These are phyloP conservation scores for Bradypus variegatus DNA, from an alignment of 2,797 vertebrate species.

Conservation along the genomic window DNA sequence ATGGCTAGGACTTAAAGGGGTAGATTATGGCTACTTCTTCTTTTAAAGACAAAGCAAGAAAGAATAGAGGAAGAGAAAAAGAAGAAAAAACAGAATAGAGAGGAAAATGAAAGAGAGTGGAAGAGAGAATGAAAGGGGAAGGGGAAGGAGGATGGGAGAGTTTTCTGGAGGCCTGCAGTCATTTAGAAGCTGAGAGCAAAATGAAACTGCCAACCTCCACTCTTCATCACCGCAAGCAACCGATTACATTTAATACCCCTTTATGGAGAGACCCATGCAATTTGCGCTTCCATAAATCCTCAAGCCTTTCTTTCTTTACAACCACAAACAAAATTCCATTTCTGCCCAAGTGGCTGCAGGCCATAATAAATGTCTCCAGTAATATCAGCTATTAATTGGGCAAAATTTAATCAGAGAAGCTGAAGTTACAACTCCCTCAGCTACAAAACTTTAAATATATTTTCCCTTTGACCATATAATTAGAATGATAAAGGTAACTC, in stretches of 20 bases:
- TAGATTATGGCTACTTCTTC: not conserved
- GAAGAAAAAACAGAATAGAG: not conserved
- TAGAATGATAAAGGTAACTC: not conserved
- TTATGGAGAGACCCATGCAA: not conserved
- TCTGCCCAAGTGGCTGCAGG: not conserved
- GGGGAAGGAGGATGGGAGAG: too few species aligned
- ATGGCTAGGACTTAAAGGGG: not conserved
- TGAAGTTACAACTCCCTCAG: not conserved
- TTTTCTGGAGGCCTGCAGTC: not conserved
- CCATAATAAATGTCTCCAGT: not conserved
- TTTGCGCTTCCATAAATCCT: not conserved
- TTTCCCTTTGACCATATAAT: not conserved
- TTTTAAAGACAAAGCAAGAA: not conserved
- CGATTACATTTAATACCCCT: too few species aligned
- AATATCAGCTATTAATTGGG: not conserved
- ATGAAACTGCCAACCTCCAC: fast-evolving
- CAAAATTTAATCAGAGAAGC: constrained; percentile 16
- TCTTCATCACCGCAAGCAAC: fast-evolving
- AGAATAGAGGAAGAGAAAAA: too few species aligned
- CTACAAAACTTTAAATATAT: not conserved
- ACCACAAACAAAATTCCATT: not conserved
- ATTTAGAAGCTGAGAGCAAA: not conserved
- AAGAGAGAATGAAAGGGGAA: too few species aligned
- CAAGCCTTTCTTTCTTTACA: not conserved
- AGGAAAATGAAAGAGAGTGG: not conserved